Base-by-base conservation (phyloP, 2,888 invertebrate species). In the Drosophila algonquin region DNA sequence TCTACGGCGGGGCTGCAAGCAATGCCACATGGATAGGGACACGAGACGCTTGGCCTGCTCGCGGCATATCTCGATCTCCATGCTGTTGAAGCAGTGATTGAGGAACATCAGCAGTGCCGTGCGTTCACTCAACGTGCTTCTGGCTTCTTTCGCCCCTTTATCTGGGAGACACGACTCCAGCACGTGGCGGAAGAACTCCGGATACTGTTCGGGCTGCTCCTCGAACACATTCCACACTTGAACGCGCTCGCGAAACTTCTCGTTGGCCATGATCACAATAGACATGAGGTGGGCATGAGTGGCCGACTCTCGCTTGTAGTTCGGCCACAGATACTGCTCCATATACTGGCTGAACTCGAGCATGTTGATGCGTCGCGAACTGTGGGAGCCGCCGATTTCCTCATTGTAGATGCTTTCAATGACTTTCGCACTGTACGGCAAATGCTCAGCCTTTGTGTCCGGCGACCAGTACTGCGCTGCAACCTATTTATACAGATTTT, bases 261-360 rank as follows among this genome's bases (percentile, higher is more conserved):
- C 99, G 93, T 99, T 99, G 52, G 99, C 95, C 97, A 99, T 98
- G 0, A 97, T 96, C n/a, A 98, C 97, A 76, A 99, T 98, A 0
- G 99, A 98, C 95, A 99, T 95, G 89, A 98, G 95, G 91, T 99
- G 98, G n/a, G 96, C 95, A 84, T 96, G 95, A 2, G 96, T 94
- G 1, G 97, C 95, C 78, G 93, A 92, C n/a, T 94, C 95, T 0
- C 95, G 94, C 61, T 94, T 93, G 92, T 97, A 99, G 92, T 99
- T 97, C 0, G 98, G 98, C 99, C 99, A 99, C 58, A 99, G 92
- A 92, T 97, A 99, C 90, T 97, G 97, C 92, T 99, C 99, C 80
- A 99, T 92, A 92, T 99, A 99, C 90, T 99, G 99, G 73, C 98
- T 98, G 92, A 98, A 98, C 92, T 99, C 99, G 64, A 99, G 93